Evolutionary conservation across 2,888 invertebrate genomes (phyloP).

Genomic region (Arrhopalites spinosus): DNA sequence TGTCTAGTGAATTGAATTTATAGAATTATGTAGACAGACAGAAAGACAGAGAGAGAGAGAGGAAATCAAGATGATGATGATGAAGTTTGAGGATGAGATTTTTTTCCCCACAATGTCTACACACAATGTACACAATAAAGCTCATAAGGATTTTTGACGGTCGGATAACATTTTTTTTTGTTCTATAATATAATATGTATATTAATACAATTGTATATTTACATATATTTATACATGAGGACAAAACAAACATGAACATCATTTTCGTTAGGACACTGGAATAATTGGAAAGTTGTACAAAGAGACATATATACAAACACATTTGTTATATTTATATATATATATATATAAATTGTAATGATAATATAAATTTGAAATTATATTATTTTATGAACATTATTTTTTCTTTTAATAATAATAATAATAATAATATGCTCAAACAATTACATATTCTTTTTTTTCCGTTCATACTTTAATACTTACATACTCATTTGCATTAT

Average conservation of each 20-base stretch:
- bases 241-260: constrained; percentile 12
- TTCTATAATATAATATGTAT: background rate
- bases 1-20: no score
- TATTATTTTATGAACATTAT: no score
- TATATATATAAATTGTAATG: no score
- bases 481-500: constrained; percentile 30
- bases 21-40: no score
- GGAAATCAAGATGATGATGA: constrained; percentile 4
- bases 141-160: constrained; percentile 23
- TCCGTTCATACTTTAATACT: constrained; percentile 18
- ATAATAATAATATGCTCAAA: background rate
- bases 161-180: no score
- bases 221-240: background rate
- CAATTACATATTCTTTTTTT: constrained; percentile 4
- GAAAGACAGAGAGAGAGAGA: no score
- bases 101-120: background rate
- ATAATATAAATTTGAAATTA: no score
- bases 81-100: constrained; percentile 3
- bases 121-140: constrained; percentile 27
- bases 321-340: no score
- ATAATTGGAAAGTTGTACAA: background rate
- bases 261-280: background rate
- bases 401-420: background rate
- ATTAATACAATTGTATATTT: background rate
- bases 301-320: background rate